Evolutionary conservation across 2,888 invertebrate species (phyloP), one percentile per base, ranked within the genome.

Genomic region (Drosophila differens): DNA sequence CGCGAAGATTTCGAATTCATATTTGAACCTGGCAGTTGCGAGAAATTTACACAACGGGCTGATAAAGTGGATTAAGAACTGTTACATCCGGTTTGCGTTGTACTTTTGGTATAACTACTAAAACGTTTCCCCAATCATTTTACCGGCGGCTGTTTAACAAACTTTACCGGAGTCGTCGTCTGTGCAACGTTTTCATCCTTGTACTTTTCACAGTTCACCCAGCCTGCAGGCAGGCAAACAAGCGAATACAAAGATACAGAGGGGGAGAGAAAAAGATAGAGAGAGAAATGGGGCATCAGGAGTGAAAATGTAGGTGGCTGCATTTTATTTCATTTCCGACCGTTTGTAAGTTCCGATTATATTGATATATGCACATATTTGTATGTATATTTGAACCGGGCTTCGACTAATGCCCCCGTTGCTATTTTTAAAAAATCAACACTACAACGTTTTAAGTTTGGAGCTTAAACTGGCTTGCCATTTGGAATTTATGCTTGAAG

Each of bases 51-150:
- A 58, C 52, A 65, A 28, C 58, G 39, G 22, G 25, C 28, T 75
- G 52, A 66, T 67, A 60, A 66, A 60, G 44, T 57, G 53, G 41
- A 63, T 65, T 33, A 35, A 49, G 79, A 82, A 75, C 66, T 74
- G 79, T 79, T 69, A 69, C 69, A 65, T 69, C 72, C 80, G 62
- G 58, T 57, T 68, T 25, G 64, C 62, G 30, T 49, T 59, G 59
- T 59, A 39, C 59, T 79, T 75, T 60, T 55, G 62, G 51, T 58
- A 51, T 41, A 69, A 35, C 51, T 35, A 39, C 51, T 52, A 59
- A 67, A 74, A 53, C 70, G 79, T 62, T 77, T 79, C 62, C 74
- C 68, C 69, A 73, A 79, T 84, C 82, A 82, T 82, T 82, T 87
- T 57, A 33, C 74, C 76, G 76, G 47, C 74, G 82, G 83, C 87